Evolutionary conservation across 1,140 invertebrate genomes (phyloP).

Genomic region (Lordiphosa clarofinis): DNA sequence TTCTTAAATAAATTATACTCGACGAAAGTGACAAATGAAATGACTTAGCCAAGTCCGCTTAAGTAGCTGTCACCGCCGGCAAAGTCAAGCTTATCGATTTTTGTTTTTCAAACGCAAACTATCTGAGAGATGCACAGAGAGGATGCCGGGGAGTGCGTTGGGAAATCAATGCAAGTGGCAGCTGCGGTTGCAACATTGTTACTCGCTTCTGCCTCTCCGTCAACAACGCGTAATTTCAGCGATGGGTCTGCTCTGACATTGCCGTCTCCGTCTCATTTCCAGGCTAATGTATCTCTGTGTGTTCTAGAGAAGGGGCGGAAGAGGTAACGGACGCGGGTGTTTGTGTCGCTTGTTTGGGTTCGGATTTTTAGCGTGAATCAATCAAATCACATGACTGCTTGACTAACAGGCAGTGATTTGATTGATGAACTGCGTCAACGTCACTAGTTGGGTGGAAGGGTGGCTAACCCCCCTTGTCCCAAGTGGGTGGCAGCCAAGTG

Average conservation of each 20-base stretch:
- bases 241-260: constrained; percentile 1
- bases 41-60: constrained; percentile 33
- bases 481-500: constrained; percentile 20
- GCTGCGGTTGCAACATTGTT: constrained; percentile 64
- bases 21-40: constrained; percentile 64
- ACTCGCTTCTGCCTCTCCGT: constrained; percentile 13
- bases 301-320: background rate
- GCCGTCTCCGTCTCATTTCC: constrained; percentile 30
- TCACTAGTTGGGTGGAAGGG: constrained; percentile 5
- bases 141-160: constrained; percentile 23
- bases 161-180: constrained; percentile 63
- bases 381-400: constrained; percentile 77
- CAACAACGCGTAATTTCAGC: constrained; percentile 25
- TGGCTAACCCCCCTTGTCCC: background rate
- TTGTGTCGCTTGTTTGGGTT: constrained; percentile 48
- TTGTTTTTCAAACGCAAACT: background rate
- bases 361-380: constrained; percentile 75
- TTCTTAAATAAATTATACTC: constrained; percentile 64
- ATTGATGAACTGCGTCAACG: constrained; percentile 68
- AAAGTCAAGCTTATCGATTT: constrained; percentile 19
- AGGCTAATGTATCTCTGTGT: constrained; percentile 35
- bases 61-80: constrained; percentile 54
- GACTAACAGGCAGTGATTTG: constrained; percentile 76
- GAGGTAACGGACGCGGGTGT: background rate
- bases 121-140: background rate